Evolutionary conservation across 2,888 invertebrate genomes (phyloP), one percentile per base, ranked within the genome.

Genomic region (Tanytarsus gracilentus): DNA sequence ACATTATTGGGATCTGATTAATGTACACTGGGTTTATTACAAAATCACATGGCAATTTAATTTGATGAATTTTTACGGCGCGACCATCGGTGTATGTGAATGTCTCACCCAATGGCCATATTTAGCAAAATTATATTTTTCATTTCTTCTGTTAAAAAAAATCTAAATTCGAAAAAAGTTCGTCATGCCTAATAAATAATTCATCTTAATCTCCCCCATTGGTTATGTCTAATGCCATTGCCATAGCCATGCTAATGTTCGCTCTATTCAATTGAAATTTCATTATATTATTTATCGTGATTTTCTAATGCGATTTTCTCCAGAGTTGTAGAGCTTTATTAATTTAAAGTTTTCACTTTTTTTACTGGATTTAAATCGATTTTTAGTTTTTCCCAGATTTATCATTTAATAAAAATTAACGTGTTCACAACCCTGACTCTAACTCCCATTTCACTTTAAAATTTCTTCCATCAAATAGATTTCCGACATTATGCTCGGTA

Each of bases 401-500:
- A 11, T 11, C 30, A 30, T 9, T 30, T 30, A 30, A 30, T 11
- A 9, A 7, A 30, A 30, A 30, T 30, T 30, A 30, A 30, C 30
- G 30, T 30, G n/a, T n/a, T n/a, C n/a, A n/a, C n/a, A n/a, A n/a
- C n/a, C n/a, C 30, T 30, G 11, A 30, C 11, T 30, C 7, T 11
- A 30, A 7, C 11, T 30, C 8, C 30, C 11, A 30, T 9, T 30
- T 30, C 30, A 30, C 58, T 61, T 61, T 61, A 62, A 64, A 64
- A 64, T n/a, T 65, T 64, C 65, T 78, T 77, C 1, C 40, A 40
- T 33, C n/a, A 11, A 9, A n/a, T 79, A 97, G 96, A 94, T 97
- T 76, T 96, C 96, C 65, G 96, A 97, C 78, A 96, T 97, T 71
- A 91, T 96, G 67, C 89, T 92, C 69, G 94, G 93, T 62, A 91